Evolutionary conservation across 2,113 vertebrate species (phyloP).

Genomic region (rabbit (Oryctolagus cuniculus)): DNA sequence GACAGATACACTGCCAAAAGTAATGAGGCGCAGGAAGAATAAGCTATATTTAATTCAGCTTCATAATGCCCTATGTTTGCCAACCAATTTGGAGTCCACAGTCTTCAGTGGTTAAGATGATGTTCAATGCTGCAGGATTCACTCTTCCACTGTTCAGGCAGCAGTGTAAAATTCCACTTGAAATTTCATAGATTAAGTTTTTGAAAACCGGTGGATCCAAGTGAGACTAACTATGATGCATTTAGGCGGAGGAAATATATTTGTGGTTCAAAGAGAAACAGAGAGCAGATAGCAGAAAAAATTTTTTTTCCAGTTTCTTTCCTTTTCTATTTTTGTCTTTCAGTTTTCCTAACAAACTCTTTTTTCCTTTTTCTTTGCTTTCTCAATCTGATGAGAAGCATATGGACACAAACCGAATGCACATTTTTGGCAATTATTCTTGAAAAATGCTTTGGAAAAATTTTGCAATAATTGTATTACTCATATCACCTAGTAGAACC

Average conservation of each 20-base stretch:
- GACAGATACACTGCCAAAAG: not conserved
- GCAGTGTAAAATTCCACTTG: not conserved
- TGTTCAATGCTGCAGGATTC: not conserved
- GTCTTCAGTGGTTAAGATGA: not conserved
- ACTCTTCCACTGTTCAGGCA: not conserved
- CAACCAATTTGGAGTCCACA: not conserved
- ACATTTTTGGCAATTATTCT: constrained; percentile 53
- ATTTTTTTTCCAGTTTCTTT: constrained; percentile 31
- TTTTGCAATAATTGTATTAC: not conserved
- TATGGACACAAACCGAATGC: not conserved
- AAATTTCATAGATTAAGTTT: constrained; percentile 6
- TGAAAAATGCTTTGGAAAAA: constrained; percentile 53
- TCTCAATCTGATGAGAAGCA: constrained; percentile 24
- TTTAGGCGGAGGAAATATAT: not conserved
- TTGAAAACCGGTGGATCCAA: not conserved
- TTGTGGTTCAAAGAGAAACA: not conserved
- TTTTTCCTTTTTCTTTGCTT: not conserved
- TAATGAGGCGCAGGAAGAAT: not conserved
- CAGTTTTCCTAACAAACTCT: no score
- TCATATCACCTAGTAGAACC: not conserved
- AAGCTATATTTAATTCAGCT: constrained; percentile 32
- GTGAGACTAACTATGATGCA: not conserved
- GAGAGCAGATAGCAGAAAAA: not conserved
- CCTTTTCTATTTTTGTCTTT: not conserved
- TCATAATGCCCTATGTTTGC: not conserved